Evolutionary conservation across 2,113 vertebrate genomes (phyloP), one percentile per base, ranked within the genome.

Genomic region (Pelodiscus sinensis): DNA sequence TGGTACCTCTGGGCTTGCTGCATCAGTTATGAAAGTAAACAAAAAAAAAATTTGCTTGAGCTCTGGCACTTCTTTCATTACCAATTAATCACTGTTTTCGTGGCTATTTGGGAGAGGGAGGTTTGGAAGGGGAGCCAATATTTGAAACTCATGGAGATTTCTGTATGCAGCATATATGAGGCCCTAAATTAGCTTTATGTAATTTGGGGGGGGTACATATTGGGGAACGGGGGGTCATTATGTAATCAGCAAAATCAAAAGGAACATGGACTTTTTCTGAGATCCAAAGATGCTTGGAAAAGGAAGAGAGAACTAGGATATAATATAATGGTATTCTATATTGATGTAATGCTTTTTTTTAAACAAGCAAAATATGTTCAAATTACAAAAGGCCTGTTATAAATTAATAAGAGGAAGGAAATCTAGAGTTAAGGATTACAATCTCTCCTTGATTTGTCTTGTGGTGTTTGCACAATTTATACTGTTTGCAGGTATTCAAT

Each of bases 391-490:
- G 16, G 2, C 3, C 77, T 44, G 9, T n/a, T 84, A 55, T 82
- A 86, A 79, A 60, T 77, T 38, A 77, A 50, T 79, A 81, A 85
- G 57, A 24, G 58, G 35, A 29, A 90, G 82, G 44, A 92, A 89
- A 27, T 56, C 2, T 2, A 82, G 12, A 24, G 75, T 84, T 19
- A 62, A 25, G 19, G 14, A 44, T 52, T 15, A 91, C 89, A 50
- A 78, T 71, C 2, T 58, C 21, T 81, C 8, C 85, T 54, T 91
- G 84, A 35, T 65, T 86, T 79, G 31, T 81, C 50, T 86, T 21
- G 21, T 9, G 68, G 2, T 79, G 27, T n/a, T n/a, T n/a, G n/a
- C n/a, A n/a, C n/a, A n/a, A n/a, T n/a, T n/a, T n/a, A n/a, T n/a
- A n/a, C n/a, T n/a, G n/a, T n/a, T n/a, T n/a, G n/a, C n/a, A n/a